A percentile compares a stretch with the other conserved stretches of the same genome.
phyloP scores from a whole-genome alignment of 2,888 invertebrate species.

The Synanthedon tipuliformis region DNA sequence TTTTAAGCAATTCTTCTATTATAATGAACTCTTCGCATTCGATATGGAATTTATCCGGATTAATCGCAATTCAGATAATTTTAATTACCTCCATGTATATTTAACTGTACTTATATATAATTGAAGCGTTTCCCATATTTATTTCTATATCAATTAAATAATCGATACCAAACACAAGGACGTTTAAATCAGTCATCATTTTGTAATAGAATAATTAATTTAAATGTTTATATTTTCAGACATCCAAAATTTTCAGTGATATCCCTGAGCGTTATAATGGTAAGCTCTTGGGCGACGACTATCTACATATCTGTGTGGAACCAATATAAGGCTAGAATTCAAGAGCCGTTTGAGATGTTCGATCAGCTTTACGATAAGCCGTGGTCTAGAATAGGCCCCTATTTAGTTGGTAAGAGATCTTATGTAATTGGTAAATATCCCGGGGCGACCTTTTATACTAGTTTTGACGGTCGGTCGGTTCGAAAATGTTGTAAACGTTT shows the following conservation, averaged over 20 bases:
- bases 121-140: too few species aligned
- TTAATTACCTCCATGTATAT: too few species aligned
- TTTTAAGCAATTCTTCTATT: too few species aligned
- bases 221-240: constrained; percentile 30
- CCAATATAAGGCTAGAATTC: constrained; percentile 79
- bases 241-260: constrained; percentile 74
- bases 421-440: background rate
- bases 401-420: constrained; percentile 76
- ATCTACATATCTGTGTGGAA: constrained; percentile 80
- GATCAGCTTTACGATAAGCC: constrained; percentile 87
- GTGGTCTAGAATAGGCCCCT: constrained; percentile 84
- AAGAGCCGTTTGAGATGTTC: constrained; percentile 85
- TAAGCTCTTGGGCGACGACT: constrained; percentile 81
- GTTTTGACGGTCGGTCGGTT: background rate
- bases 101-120: too few species aligned
- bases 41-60: too few species aligned
- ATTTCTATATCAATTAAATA: too few species aligned
- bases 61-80: too few species aligned
- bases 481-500: background rate
- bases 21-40: too few species aligned
- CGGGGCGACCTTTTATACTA: background rate
- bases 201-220: background rate
- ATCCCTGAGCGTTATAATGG: constrained; percentile 70
- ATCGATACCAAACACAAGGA: too few species aligned
- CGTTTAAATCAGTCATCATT: background rate